phyloP scores from a whole-genome alignment of 2,113 vertebrate species.

The Hippopotamus amphibius region DNA sequence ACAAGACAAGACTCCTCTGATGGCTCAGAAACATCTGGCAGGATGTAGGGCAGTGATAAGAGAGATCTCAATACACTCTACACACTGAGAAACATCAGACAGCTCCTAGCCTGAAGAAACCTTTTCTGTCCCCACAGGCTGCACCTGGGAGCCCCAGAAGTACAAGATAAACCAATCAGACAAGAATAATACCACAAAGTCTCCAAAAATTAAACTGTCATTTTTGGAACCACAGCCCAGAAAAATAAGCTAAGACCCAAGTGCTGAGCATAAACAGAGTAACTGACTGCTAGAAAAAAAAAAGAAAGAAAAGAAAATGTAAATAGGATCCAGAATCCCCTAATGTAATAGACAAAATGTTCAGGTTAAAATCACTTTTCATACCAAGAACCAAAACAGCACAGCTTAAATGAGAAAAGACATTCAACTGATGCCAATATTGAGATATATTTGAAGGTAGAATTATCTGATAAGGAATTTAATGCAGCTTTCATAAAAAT shows the following conservation, averaged over 20 bases:
- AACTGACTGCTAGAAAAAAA: background rate
- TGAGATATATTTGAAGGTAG: background rate
- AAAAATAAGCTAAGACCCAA: background rate
- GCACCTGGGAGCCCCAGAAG: background rate
- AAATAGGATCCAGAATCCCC: background rate
- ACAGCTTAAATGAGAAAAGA: background rate
- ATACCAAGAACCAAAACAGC: background rate
- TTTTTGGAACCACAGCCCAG: background rate
- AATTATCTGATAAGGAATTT: background rate
- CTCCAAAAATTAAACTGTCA: background rate
- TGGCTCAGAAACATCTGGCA: background rate
- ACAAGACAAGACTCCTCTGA: background rate
- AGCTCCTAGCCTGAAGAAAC: rapidly evolving
- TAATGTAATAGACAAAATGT: background rate
- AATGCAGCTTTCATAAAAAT: background rate
- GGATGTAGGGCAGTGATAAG: background rate
- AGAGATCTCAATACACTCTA: background rate
- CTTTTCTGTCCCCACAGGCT: background rate
- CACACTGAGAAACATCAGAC: background rate
- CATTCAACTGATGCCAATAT: background rate
- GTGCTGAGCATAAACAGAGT: background rate
- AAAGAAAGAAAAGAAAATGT: no score
- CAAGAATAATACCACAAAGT: background rate
- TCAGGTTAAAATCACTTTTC: background rate
- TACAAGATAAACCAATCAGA: background rate